Base-by-base conservation (phyloP, 2,113 vertebrate genomes). In the Thymallus thymallus region DNA sequence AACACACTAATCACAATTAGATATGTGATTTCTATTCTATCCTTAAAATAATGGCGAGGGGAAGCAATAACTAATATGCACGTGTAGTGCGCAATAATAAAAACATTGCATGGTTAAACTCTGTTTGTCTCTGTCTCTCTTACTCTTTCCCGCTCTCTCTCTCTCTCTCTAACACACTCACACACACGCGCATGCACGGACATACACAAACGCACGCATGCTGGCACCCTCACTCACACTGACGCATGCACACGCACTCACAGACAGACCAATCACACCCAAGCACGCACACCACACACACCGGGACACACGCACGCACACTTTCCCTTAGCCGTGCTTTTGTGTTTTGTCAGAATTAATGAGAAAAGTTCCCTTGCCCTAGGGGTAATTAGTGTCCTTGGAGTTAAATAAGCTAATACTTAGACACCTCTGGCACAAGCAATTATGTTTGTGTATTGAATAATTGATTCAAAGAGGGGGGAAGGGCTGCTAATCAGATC, bases 391-490 rank as follows among this genome's bases (percentile, higher is more conserved):
- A 98, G 96, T 99, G 98, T 99, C 98, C 98, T 99, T 99, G 96
- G 96, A 99, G 98, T 98, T 99, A 99, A 99, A 99, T 99, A 99
- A 99, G 97, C 98, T 98, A 96, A 98, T 98, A 98, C 96, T 96
- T 97, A 98, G 96, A 97, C 97, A 98, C 98, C 97, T 98, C 97
- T 98, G 96, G 96, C 97, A 97, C 96, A 98, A 96, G 96, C 98
- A 99, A 99, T 98, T 99, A 98, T 98, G 96, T 99, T 99, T 99
- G 97, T 98, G 98, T 98, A 98, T 99, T 98, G 98, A 99, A 99
- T 99, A 99, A 99, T 99, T 98, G 98, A 99, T 99, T 99, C 96
- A 98, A 97, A 97, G 96, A 94, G 95, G 95, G 94, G 95, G 97
- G 96, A 95, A 94, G 96, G 96, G 95, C 95, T 93, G 97, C 96